Evolutionary conservation across 2,888 invertebrate species (phyloP), one percentile per base, ranked within the genome.

Genomic region (Caenorhabditis japonica): DNA sequence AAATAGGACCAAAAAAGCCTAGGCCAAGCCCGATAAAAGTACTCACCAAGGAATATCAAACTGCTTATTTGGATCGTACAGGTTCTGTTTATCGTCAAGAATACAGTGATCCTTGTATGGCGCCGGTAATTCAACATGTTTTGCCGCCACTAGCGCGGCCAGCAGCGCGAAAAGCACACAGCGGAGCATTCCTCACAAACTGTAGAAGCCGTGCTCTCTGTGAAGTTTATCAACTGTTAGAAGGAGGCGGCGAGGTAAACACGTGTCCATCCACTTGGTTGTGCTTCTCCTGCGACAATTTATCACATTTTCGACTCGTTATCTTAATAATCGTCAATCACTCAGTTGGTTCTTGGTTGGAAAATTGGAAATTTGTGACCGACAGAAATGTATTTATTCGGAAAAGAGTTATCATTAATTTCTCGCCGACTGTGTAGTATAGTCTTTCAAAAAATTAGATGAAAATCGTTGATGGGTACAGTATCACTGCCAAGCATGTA

Each of bases 31-130:
- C 17, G 17, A 19, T 17, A 47, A 8, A 43, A 17, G n/a, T 39
- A 66, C 69, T 46, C 25, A 83, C 83, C 83, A 83, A 8, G 81
- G 82, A 34, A 84, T 77, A 43, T 71, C 75, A 36, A 76, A 76
- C 41, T 75, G 76, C 21, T 74, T 62, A 21, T 43, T 58, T n/a
- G 83, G 79, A 61, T 85, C 75, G 71, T 85, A 85, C 15, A 76
- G 62, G 36, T 85, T 83, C 33, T 56, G 61, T 27, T 76, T 76
- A 51, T 85, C 80, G 43, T 84, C 76, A 34, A 85, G 66, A 51
- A 85, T 78, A 39, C 85, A 85, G 64, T 83, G 75, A 61, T 85
- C 85, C 43, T 70, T 59, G 71, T 60, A 84, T 4, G 82, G 84
- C 23, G 71, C 77, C 25, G 83, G 83, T 51, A 84, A 66, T 34